Conservation (phyloP, 2,797 vertebrate species). For the Lates japonicus region DNA sequence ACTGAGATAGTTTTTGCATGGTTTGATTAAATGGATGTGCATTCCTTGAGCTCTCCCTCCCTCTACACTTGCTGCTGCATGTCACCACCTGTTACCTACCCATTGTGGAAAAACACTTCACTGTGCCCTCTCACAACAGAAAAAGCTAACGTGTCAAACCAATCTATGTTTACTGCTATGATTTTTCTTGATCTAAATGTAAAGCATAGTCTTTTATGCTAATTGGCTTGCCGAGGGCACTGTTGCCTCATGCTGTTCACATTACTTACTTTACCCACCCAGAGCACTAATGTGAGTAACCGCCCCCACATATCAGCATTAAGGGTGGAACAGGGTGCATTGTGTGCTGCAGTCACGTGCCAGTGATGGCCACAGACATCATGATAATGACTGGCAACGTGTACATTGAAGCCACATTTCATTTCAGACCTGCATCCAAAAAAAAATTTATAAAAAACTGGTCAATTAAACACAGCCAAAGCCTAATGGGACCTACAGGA, state of each 20-base stretch:
- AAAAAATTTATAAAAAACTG: not conserved
- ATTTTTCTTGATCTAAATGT: slow-evolving; percentile 46
- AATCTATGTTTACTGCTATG: slow-evolving; percentile 17
- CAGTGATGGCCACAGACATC: slow-evolving; percentile 2
- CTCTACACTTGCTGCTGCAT: slow-evolving; percentile 18
- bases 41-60: slow-evolving; percentile 27
- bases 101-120: slow-evolving; percentile 27
- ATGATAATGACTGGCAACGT: slow-evolving; percentile 27
- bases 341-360: slow-evolving; percentile 7
- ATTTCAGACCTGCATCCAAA: slow-evolving; percentile 16
- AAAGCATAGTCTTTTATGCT: slow-evolving; percentile 34
- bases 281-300: slow-evolving; percentile 52
- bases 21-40: slow-evolving; percentile 42
- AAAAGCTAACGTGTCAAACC: slow-evolving; percentile 24
- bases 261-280: slow-evolving; percentile 52
- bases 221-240: slow-evolving; percentile 31
- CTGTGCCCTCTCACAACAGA: slow-evolving; percentile 29
- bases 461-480: not conserved
- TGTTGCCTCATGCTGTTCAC: slow-evolving; percentile 44
- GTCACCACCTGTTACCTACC: slow-evolving; percentile 57
- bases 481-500: not conserved
- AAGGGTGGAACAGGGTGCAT: slow-evolving; percentile 17
- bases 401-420: slow-evolving; percentile 15
- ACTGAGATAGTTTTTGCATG: slow-evolving; percentile 20
- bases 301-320: slow-evolving; percentile 28